Percentiles rank a stretch among this genome's conserved stretches.
phyloP scores from a whole-genome alignment of 2,797 vertebrate genomes.

The Aselliscus stoliczkanus region DNA sequence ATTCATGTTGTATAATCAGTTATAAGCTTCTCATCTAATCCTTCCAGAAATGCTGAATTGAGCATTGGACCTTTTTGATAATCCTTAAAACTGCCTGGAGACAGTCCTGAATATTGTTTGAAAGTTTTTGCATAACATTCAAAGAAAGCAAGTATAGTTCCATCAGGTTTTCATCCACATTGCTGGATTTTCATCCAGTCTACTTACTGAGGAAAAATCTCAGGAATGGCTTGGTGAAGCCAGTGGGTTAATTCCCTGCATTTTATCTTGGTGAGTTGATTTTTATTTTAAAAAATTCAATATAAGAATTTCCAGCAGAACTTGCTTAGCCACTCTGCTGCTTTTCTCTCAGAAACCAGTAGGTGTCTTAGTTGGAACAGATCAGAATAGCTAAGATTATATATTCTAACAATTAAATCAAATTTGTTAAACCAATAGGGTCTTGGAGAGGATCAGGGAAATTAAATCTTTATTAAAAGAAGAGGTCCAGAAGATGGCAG shows the following conservation, averaged over 20 bases:
- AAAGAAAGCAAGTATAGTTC: not conserved
- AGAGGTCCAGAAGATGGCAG: too few relatives aligned
- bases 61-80: not conserved
- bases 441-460: not conserved
- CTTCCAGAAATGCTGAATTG: not conserved
- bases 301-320: not conserved
- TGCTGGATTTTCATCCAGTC: not conserved
- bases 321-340: too few relatives aligned
- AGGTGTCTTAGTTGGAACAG: not conserved
- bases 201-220: not conserved
- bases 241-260: not conserved
- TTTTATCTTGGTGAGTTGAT: not conserved
- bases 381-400: not conserved
- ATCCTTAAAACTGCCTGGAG: too few relatives aligned
- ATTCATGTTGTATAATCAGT: not conserved
- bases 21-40: not conserved
- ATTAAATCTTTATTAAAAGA: not conserved
- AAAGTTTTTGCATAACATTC: not conserved
- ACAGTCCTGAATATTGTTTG: too few relatives aligned
- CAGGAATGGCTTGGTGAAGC: not conserved
- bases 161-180: not conserved
- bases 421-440: not conserved
- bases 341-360: not conserved
- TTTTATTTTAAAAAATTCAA: not conserved
- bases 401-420: not conserved